phyloP scores from a whole-genome alignment of 2,797 vertebrate genomes.

The Garrulus glandarius region DNA sequence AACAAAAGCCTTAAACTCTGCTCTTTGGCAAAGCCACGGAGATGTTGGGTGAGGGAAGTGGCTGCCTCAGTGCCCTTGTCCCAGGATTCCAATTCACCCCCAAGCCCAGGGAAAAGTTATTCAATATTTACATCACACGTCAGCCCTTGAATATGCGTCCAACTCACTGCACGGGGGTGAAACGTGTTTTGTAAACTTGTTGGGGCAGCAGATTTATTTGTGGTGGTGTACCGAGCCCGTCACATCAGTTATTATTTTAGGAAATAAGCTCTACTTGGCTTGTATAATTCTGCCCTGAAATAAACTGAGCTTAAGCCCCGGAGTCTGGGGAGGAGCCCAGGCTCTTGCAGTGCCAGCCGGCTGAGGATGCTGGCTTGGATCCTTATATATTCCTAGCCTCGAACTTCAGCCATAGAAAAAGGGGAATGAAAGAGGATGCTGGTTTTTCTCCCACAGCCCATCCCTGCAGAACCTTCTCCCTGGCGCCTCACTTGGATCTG shows the following conservation, averaged over 20 bases:
- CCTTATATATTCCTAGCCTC: background rate
- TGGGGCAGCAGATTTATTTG: background rate
- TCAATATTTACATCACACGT: background rate
- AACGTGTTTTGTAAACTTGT: background rate
- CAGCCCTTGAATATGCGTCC: background rate
- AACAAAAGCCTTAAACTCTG: background rate
- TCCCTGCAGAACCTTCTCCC: background rate
- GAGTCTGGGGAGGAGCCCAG: background rate
- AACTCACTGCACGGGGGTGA: background rate
- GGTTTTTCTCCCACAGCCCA: background rate
- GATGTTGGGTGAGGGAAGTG: background rate
- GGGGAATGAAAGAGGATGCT: background rate
- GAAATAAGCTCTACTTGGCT: background rate
- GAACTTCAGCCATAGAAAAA: background rate
- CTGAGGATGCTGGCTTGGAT: background rate
- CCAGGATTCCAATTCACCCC: background rate
- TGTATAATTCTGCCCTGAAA: background rate
- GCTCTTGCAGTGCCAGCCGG: background rate
- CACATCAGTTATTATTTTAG: background rate
- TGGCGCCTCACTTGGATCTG: constrained; percentile 82
- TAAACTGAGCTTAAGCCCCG: background rate
- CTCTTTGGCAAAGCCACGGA: background rate
- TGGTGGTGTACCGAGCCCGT: fast-evolving
- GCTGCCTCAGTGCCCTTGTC: background rate
- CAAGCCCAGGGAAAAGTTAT: background rate